These are phyloP conservation scores for Enchytraeus crypticus DNA, from an alignment of 2,888 invertebrate species.

Conservation along the genomic window DNA sequence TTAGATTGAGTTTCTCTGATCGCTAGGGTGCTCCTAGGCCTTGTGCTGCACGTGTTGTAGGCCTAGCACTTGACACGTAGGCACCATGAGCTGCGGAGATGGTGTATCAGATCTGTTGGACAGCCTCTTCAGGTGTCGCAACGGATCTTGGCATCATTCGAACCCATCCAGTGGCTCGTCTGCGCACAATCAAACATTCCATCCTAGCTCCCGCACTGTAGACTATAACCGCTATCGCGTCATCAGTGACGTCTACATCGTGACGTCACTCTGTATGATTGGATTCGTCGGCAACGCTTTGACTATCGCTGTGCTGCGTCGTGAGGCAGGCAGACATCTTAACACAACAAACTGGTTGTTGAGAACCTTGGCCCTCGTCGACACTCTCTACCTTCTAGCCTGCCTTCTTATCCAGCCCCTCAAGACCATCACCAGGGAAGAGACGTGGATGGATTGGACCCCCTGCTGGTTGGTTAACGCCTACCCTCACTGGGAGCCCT, in stretches of 20 bases:
- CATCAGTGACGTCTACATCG: slow-evolving; percentile 14
- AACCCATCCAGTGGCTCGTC: not conserved
- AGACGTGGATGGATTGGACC: slow-evolving; percentile 15
- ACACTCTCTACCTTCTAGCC: slow-evolving; percentile 25
- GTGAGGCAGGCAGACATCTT: slow-evolving; percentile 23
- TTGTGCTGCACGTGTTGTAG: too few species aligned
- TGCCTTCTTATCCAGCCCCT: slow-evolving; percentile 27
- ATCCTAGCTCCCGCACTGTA: not conserved
- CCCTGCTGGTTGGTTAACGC: not conserved
- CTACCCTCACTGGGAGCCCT: slow-evolving; percentile 16
- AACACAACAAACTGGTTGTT: slow-evolving; percentile 27
- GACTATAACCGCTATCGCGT: slow-evolving; percentile 7
- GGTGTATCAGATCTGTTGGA: too few species aligned
- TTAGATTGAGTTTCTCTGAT: too few species aligned
- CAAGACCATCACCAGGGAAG: slow-evolving; percentile 16
- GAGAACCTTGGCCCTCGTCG: slow-evolving; percentile 25
- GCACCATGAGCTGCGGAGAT: too few species aligned
- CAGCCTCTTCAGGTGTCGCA: not conserved
- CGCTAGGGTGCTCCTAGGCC: too few species aligned
- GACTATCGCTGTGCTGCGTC: slow-evolving; percentile 22
- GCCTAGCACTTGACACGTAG: too few species aligned
- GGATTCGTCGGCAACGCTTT: slow-evolving; percentile 20
- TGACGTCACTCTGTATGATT: slow-evolving; percentile 4
- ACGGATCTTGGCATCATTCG: not conserved
- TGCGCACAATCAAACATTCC: too few species aligned